Base-by-base conservation (phyloP, 2,797 vertebrate genomes). In the Threskiornis aethiopicus region DNA sequence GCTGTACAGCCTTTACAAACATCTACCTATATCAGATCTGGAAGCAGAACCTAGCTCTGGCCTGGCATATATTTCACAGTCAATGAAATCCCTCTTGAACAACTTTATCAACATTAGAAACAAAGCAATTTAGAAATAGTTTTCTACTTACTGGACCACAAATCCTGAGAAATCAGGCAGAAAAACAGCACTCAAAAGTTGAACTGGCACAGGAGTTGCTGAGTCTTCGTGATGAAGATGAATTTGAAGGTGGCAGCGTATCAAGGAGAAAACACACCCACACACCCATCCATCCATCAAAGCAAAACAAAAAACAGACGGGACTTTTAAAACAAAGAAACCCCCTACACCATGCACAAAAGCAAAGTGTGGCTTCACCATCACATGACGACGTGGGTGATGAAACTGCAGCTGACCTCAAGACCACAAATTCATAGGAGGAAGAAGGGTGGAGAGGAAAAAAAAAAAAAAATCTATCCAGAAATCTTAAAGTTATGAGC, bases 361-460 rank as follows among this genome's bases (percentile, higher is more conserved):
- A 31, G 55, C 35, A 29, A 39, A 64, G 55, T 1, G 1, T 49
- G 58, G 47, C 51, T 62, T 61, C 67, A 37, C n/a, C 28, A 33
- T 13, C 58, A 13, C 28, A 21, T 2, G 3, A 19, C 1, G 3
- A 44, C 3, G 21, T 0, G 1, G 24, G 31, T 24, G 42, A 62
- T 1, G 1, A 11, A 41, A 44, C 31, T 0, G 3, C 10, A 3
- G 59, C n/a, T 62, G 77, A 49, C 33, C 41, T 64, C 8, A 16
- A n/a, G 57, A 25, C 6, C 33, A 54, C 29, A 37, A 72, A 59
- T 22, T 42, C 33, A 11, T 5, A n/a, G 39, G 15, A 84, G 26
- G 7, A 62, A 8, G 41, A 59, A 44, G 18, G 13, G 42, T 3
- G 14, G 5, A 5, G 7, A 17, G 28, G 51, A 1, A 4, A 10